phyloP scores from a whole-genome alignment of 2,113 vertebrate genomes.

The Brachyhypopomus gauderio region DNA sequence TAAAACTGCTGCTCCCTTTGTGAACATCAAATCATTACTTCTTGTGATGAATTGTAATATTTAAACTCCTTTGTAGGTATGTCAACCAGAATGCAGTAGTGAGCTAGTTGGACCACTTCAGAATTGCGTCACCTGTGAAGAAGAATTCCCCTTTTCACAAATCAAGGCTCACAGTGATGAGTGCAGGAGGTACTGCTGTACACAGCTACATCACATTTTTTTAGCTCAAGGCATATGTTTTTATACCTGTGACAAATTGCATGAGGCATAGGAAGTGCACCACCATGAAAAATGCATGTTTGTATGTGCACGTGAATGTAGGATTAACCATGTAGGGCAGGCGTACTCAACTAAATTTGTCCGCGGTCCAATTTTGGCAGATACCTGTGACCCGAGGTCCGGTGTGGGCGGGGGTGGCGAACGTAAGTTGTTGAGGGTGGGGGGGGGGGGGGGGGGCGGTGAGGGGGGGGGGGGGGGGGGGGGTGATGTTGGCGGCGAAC shows the following conservation, averaged over 20 bases:
- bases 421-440: too few relatives aligned
- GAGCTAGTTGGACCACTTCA: background rate
- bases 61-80: background rate
- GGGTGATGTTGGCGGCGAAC: too few relatives aligned
- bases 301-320: background rate
- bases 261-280: background rate
- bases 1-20: background rate
- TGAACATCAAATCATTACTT: background rate
- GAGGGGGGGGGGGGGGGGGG: too few relatives aligned
- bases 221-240: too few relatives aligned
- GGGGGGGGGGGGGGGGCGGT: too few relatives aligned
- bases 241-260: too few relatives aligned
- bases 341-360: too few relatives aligned
- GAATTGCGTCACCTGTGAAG: background rate
- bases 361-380: too few relatives aligned
- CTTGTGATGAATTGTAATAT: background rate
- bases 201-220: background rate
- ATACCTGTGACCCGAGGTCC: too few relatives aligned
- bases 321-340: too few relatives aligned
- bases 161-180: slow-evolving; percentile 1
- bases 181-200: background rate
- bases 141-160: background rate
- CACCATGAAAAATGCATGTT: background rate
- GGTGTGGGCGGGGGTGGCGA: too few relatives aligned
- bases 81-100: background rate